phyloP scores from a whole-genome alignment of 2,888 invertebrate species.

The Hedya salicella region DNA sequence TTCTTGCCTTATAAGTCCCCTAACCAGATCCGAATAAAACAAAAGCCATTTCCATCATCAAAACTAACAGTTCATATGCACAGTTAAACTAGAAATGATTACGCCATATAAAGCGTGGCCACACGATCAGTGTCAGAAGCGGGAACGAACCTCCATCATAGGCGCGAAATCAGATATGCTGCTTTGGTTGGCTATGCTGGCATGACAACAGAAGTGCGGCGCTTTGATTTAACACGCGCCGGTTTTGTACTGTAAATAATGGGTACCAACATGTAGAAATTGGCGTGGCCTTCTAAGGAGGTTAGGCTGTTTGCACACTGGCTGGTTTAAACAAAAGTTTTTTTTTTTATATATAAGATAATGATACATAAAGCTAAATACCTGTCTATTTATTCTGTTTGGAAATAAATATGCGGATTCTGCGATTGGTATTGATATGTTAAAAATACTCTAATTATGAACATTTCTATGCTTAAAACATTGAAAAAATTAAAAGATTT shows the following conservation, averaged over 20 bases:
- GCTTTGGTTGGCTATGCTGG: conserved; percentile 63
- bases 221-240: conserved; percentile 72
- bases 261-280: conserved; percentile 55
- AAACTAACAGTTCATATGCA: conserved; percentile 32
- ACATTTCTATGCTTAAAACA: too few species aligned
- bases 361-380: too few species aligned
- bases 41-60: conserved; percentile 7
- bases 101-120: conserved; percentile 36
- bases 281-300: conserved; percentile 57
- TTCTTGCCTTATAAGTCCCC: too few species aligned
- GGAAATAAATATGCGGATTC: too few species aligned
- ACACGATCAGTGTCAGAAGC: conserved; percentile 45
- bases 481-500: too few species aligned
- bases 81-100: conserved; percentile 40
- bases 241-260: conserved; percentile 63
- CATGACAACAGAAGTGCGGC: conserved; percentile 71
- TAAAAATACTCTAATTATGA: too few species aligned
- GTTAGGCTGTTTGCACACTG: conserved; percentile 31
- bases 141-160: conserved; percentile 60
- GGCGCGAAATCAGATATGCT: conserved; percentile 74
- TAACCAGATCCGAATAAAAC: too few species aligned
- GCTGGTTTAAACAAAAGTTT: conserved; percentile 3
- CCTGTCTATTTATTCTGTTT: too few species aligned
- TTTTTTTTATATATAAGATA: not conserved
- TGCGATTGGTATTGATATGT: too few species aligned